Evolutionary conservation across 2,888 invertebrate species (phyloP).

Genomic region (Metopia argyrocephala): DNA sequence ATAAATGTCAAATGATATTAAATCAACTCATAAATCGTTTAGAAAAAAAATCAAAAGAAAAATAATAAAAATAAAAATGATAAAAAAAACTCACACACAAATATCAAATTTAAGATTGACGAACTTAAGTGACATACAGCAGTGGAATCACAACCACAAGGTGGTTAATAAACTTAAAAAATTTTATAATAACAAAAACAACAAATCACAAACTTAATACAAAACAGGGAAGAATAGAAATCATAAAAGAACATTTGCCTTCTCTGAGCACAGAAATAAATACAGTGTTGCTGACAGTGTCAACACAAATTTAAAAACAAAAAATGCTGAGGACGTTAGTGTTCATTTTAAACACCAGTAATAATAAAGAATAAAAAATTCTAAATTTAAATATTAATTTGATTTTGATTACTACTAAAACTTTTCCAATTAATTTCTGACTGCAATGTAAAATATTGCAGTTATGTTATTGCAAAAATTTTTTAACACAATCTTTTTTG

Average conservation of each 20-base stretch:
- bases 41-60: conserved; percentile 11
- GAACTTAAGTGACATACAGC: neutral
- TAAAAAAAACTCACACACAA: neutral
- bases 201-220: neutral
- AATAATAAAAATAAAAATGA: neutral
- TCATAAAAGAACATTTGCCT: neutral
- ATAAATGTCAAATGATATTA: conserved; percentile 72
- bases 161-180: neutral
- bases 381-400: too few species aligned
- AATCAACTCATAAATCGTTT: conserved; percentile 72
- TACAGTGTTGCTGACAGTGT: too few species aligned
- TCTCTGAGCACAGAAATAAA: too few species aligned
- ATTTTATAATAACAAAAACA: neutral
- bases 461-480: too few species aligned
- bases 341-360: too few species aligned
- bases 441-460: too few species aligned
- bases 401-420: too few species aligned
- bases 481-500: too few species aligned
- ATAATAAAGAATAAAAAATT: too few species aligned
- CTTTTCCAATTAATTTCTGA: too few species aligned
- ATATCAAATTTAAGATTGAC: neutral
- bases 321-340: too few species aligned
- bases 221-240: neutral
- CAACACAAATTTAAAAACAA: too few species aligned
- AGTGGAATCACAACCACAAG: neutral